These are phyloP conservation scores for Zaprionus gabonicus DNA, from an alignment of 1,140 invertebrate species.

Conservation along the genomic window DNA sequence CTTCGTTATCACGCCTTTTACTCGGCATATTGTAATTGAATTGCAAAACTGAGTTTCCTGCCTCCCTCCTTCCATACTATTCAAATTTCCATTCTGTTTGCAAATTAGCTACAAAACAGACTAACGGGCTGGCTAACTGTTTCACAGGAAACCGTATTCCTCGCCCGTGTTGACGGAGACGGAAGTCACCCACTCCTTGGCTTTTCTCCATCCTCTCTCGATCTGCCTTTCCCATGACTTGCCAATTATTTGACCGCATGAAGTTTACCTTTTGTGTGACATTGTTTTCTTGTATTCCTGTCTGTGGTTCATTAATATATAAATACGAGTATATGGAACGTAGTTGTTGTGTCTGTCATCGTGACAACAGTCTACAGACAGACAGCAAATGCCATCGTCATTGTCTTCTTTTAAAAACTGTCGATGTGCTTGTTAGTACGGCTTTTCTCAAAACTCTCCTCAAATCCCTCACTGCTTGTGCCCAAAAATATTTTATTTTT, in stretches of 20 bases:
- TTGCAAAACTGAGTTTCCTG: conserved; percentile 35
- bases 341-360: not conserved
- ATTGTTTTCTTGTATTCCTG: conserved; percentile 25
- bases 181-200: conserved; percentile 24
- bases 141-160: conserved; percentile 36
- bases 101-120: conserved; percentile 69
- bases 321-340: conserved; percentile 12
- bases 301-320: conserved; percentile 46
- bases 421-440: conserved; percentile 46
- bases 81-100: conserved; percentile 50
- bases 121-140: conserved; percentile 54
- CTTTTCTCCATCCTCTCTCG: not conserved
- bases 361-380: too few species aligned
- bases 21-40: conserved; percentile 62
- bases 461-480: conserved; percentile 4
- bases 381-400: not conserved
- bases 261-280: conserved; percentile 40
- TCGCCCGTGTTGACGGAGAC: conserved; percentile 36
- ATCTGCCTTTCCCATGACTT: not conserved
- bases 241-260: conserved; percentile 27
- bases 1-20: not conserved
- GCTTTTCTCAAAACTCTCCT: not conserved
- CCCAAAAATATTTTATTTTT: conserved; percentile 32
- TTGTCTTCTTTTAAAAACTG: conserved; percentile 43
- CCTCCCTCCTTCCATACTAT: not conserved